phyloP scores from a whole-genome alignment of 2,797 vertebrate species.

The Coendou prehensilis region DNA sequence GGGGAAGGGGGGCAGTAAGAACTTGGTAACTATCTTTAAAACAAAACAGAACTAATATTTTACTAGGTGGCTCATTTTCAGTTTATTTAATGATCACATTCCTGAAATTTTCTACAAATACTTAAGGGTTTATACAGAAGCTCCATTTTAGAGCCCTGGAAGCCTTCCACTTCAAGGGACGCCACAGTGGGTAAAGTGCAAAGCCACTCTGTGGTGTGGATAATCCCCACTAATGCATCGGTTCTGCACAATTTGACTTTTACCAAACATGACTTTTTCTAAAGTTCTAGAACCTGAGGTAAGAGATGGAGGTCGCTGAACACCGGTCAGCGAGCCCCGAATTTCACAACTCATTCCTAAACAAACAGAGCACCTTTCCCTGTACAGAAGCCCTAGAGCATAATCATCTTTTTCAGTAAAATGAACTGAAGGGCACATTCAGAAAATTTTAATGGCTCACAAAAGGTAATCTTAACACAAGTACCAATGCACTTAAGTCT shows the following conservation, averaged over 20 bases:
- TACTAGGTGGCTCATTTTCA: neutral
- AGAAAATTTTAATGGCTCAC: neutral
- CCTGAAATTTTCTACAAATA: neutral
- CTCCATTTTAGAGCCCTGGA: neutral
- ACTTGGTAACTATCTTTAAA: neutral
- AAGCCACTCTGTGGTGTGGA: neutral
- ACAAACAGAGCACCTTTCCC: neutral
- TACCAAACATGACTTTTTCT: neutral
- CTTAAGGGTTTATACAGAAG: neutral
- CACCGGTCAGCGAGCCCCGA: neutral
- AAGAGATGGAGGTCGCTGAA: neutral
- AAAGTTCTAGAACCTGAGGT: neutral
- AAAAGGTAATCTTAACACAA: neutral
- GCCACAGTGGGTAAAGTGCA: neutral
- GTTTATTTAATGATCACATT: neutral
- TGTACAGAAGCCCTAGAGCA: neutral
- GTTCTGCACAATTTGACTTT: conserved; percentile 18
- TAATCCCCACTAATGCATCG: neutral
- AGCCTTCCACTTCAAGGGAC: neutral
- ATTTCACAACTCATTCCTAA: neutral
- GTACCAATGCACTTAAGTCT: neutral
- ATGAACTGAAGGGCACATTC: conserved; percentile 1
- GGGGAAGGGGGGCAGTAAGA: neutral
- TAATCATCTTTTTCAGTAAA: neutral
- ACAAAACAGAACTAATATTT: neutral